Base-by-base conservation (phyloP, 1,140 invertebrate genomes). In the Homarus americanus region DNA sequence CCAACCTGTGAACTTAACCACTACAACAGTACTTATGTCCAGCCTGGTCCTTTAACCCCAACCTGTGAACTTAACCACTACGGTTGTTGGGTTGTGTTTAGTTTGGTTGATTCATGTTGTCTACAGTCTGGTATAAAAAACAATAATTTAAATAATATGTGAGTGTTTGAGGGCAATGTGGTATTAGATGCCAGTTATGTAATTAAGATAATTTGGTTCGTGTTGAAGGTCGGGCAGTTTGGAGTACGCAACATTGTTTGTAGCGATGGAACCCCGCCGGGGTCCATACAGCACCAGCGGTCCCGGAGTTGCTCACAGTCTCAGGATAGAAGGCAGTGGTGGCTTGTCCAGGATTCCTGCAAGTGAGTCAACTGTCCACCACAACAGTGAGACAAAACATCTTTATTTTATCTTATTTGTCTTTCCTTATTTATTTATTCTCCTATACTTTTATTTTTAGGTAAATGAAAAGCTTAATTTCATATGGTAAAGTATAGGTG, bases 261-360 rank as follows among this genome's bases (percentile, higher is more conserved):
- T 41, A 75, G 44, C 12, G 40, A 86, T 86, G 83, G 83, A 86
- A 69, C 69, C 83, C 12, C 83, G 83, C n/a, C 9, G 83, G 38
- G 32, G 41, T 32, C 15, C 53, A 41, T 17, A 10, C 7, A 72
- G 36, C n/a, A 66, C 34, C 28, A 34, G 53, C 49, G 86, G 76
- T 44, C 86, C 86, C 5, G 86, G 78, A n/a, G 78, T 88, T 38
- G 86, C 86, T 28, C 73, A 72, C 58, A 79, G 38, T 58, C 12
- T 88, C 63, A 66, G 86, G n/a, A 66, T 88, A 49, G 73, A 87
- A 44, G 75, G 34, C 34, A 36, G 24, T 28, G 58, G 34, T 38
- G 86, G 86, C 40, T 38, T 88, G 28, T 88, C 86, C 28, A 79
- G 76, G 58, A 88, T 88, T 32, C 86, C 86, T 34, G 76, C 86